Evolutionary conservation across 2,797 vertebrate genomes (phyloP).

Genomic region (Liparis tanakae): DNA sequence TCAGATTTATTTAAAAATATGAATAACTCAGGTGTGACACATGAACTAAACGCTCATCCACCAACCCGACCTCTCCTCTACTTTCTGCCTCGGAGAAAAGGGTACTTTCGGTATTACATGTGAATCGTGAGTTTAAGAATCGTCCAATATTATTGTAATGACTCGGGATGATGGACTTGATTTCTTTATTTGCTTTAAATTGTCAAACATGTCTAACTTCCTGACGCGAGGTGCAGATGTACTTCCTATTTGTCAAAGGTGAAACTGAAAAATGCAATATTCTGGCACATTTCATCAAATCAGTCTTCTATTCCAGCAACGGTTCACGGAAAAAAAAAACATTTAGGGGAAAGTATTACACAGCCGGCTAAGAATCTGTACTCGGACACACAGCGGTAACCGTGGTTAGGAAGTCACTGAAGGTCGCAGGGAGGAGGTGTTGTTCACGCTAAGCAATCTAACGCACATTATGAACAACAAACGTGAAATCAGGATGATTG

Average conservation of each 20-base stretch:
- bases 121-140: neutral
- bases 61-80: no score
- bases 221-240: neutral
- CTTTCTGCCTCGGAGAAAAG: no score
- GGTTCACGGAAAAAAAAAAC: neutral
- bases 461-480: constrained; percentile 50
- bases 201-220: neutral
- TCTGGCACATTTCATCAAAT: constrained; percentile 4
- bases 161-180: neutral
- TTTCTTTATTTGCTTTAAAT: neutral
- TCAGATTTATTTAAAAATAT: no score
- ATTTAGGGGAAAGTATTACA: neutral
- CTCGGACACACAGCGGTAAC: neutral
- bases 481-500: constrained; percentile 57
- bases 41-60: neutral
- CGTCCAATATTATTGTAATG: neutral
- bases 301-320: neutral
- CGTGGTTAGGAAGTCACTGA: constrained; percentile 4
- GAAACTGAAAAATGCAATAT: constrained; percentile 14
- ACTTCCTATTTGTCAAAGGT: neutral
- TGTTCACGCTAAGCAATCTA: constrained; percentile 35
- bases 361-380: neutral
- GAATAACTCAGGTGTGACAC: neutral
- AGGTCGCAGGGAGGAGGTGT: neutral
- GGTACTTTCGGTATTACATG: neutral